Base-by-base conservation (phyloP, 1,140 invertebrate genomes). In the Drosophila equinoxialis region DNA sequence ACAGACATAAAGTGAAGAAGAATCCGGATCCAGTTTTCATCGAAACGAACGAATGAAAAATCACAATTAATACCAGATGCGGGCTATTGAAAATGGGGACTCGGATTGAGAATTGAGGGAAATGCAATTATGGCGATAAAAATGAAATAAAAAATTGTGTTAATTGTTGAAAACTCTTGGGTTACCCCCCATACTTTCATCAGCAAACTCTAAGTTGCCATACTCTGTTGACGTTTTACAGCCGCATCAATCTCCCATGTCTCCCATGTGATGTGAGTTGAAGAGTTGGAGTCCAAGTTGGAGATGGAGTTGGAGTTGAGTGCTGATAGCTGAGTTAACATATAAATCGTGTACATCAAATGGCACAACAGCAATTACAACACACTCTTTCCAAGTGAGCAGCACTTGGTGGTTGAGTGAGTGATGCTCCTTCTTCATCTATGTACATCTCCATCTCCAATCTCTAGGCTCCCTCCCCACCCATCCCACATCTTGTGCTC, bases 51-150 rank as follows among this genome's bases (percentile, higher is more conserved):
- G 35, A 37, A 37, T 11, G 35, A 66, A 51, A 63, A 72, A 63
- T 26, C 8, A 14, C 45, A 70, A 78, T 77, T 72, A 64, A 77
- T 68, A 65, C 68, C 73, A 74, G 77, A 73, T 65, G 75, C 71
- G 64, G 57, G 81, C 82, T 79, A 87, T 87, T 82, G 83, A 86
- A 65, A 80, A 73, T 72, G 66, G 72, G 54, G 54, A 60, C 75
- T 51, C 35, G 35, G 0, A 23, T 37, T 48, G 55, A 51, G 13
- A 42, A 62, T 39, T 65, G 59, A 30, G 66, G 59, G 51, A 58
- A 83, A 71, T 84, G 82, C 73, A 81, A 79, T 86, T 81, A 77
- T 79, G 30, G 66, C 58, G 82, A 85, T 85, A 85, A 85, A 85
- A 85, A 57, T 48, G 59, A 64, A 48, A 76, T 85, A 79, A 86